Percentiles rank a stretch among this genome's conserved stretches.
Conservation (phyloP, 2,797 vertebrate species). For the Melopsittacus undulatus region DNA sequence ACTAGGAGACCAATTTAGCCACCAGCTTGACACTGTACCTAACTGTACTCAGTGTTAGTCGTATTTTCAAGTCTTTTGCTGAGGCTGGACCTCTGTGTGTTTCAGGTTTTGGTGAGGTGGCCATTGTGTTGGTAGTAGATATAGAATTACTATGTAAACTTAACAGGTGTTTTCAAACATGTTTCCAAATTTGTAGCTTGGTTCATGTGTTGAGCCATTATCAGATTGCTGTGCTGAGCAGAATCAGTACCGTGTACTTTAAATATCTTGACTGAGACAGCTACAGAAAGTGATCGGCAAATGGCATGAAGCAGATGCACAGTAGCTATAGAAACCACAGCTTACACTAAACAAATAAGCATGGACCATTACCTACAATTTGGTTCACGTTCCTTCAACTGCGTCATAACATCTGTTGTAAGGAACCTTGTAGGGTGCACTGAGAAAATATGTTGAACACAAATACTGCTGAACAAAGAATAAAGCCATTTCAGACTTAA, state of each 20-base stretch:
- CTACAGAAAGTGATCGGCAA: constrained; percentile 51
- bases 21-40: not conserved
- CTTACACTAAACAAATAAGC: constrained; percentile 65
- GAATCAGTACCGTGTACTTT: constrained; percentile 24
- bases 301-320: constrained; percentile 58
- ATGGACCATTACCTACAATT: constrained; percentile 65
- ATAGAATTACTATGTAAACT: not conserved
- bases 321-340: constrained; percentile 62
- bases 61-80: not conserved
- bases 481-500: constrained; percentile 57
- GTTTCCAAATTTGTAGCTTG: constrained; percentile 15
- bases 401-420: constrained; percentile 26
- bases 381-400: constrained; percentile 45
- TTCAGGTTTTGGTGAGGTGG: not conserved
- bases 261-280: constrained; percentile 44
- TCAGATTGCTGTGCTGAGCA: constrained; percentile 14
- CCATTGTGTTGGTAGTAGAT: not conserved
- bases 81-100: not conserved
- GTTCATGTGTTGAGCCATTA: not conserved
- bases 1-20: not conserved
- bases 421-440: constrained; percentile 18
- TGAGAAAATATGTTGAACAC: constrained; percentile 38
- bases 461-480: constrained; percentile 48
- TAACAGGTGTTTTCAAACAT: constrained; percentile 7
- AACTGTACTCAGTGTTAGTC: rapidly evolving